These are phyloP conservation scores for Hydractinia echinata DNA, from an alignment of 30 jellyfish, hydroid and myxozoan species.

Conservation along the genomic window DNA sequence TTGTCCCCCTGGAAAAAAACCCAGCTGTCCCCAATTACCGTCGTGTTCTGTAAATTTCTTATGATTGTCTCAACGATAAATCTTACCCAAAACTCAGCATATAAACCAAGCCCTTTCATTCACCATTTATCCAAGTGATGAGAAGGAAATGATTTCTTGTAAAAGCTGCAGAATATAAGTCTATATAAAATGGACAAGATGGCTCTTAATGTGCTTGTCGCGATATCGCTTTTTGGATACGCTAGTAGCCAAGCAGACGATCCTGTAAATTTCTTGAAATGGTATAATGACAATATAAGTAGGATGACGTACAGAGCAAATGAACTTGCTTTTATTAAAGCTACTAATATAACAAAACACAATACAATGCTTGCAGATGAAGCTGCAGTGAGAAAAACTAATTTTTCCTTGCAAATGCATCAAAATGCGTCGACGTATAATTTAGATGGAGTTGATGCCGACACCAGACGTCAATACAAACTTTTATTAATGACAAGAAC, in stretches of 20 bases:
- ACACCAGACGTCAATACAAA: slow-evolving; percentile 54
- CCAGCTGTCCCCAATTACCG: too few species aligned
- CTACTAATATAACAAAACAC: slow-evolving; percentile 66
- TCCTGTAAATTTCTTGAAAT: slow-evolving; percentile 46
- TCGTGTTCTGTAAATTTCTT: too few species aligned
- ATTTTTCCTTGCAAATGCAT: slow-evolving; percentile 31
- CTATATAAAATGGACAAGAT: too few species aligned
- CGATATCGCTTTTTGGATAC: too few species aligned
- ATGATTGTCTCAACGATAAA: too few species aligned
- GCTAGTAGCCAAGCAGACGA: slow-evolving; percentile 24
- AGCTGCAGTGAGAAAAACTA: slow-evolving; percentile 46
- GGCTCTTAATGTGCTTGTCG: too few species aligned
- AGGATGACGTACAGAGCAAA: slow-evolving; percentile 23
- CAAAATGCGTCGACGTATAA: slow-evolving; percentile 51
- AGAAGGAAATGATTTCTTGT: too few species aligned
- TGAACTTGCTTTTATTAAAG: slow-evolving; percentile 61
- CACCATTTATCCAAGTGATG: too few species aligned
- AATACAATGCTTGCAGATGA: slow-evolving; percentile 55
- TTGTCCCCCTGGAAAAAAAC: too few species aligned
- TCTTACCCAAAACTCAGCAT: too few species aligned
- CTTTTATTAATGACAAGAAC: slow-evolving; percentile 49
- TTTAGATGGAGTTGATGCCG: slow-evolving; percentile 31
- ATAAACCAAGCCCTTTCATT: too few species aligned
- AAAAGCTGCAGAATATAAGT: too few species aligned
- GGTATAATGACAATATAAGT: slow-evolving; percentile 36